Conservation (phyloP, 2,797 vertebrate genomes). For the Danio albolineatus region DNA sequence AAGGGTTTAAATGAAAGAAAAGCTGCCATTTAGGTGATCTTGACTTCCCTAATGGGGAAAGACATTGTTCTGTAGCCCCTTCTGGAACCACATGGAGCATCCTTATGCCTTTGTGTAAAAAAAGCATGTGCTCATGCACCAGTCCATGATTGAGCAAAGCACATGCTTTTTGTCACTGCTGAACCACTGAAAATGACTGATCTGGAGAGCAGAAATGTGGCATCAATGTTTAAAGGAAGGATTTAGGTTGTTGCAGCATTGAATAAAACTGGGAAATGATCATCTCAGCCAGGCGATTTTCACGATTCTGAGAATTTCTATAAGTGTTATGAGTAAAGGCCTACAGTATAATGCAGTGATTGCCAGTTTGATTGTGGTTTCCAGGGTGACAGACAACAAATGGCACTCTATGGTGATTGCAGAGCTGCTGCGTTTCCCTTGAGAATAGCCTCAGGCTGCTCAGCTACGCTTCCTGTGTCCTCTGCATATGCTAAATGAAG, state of each 20-base stretch:
- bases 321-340: background rate
- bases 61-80: constrained; percentile 22
- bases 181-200: background rate
- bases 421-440: constrained; percentile 16
- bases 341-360: background rate
- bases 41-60: background rate
- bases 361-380: constrained; percentile 16
- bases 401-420: constrained; percentile 35
- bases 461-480: constrained; percentile 22
- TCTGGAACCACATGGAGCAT: constrained; percentile 26
- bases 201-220: background rate
- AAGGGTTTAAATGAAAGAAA: background rate
- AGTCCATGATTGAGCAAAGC: background rate
- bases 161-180: background rate
- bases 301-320: background rate
- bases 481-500: constrained; percentile 19
- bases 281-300: too few relatives aligned
- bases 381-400: constrained; percentile 40
- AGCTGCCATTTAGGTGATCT: background rate
- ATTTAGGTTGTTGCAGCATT: background rate
- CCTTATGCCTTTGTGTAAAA: constrained; percentile 41
- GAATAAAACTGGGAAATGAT: background rate
- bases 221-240: background rate
- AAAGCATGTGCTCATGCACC: constrained; percentile 15
- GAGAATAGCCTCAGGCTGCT: constrained; percentile 29